These are phyloP conservation scores for Monodelphis domestica DNA, from an alignment of 2,797 vertebrate species.

Conservation along the genomic window DNA sequence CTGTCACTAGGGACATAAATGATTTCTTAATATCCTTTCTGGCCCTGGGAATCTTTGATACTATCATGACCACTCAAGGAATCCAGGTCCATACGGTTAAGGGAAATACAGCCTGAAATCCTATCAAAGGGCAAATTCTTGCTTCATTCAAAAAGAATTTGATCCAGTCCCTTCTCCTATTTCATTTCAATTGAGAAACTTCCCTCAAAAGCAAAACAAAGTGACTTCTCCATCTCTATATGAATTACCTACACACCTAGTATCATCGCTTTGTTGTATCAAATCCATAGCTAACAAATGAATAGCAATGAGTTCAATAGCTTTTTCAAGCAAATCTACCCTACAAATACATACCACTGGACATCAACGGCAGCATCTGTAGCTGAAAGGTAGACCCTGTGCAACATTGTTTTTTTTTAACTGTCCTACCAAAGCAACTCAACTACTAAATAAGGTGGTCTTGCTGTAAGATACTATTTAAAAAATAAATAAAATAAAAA, in stretches of 20 bases:
- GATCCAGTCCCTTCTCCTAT: slow-evolving; percentile 4
- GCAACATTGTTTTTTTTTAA: slow-evolving; percentile 23
- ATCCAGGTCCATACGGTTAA: slow-evolving; percentile 6
- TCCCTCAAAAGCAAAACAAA: neutral
- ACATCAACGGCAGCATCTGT: neutral
- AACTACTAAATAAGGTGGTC: slow-evolving; percentile 13
- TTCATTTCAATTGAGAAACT: neutral
- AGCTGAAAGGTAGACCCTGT: neutral
- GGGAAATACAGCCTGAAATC: slow-evolving; percentile 53
- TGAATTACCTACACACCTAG: neutral
- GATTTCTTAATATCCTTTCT: neutral
- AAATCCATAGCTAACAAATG: neutral
- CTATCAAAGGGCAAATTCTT: slow-evolving; percentile 29
- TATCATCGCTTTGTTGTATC: neutral
- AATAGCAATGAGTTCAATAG: slow-evolving; percentile 32
- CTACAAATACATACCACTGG: neutral
- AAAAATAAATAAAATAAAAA: no score
- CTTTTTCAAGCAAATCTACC: slow-evolving; percentile 30
- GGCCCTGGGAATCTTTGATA: neutral
- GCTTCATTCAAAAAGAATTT: slow-evolving; percentile 11
- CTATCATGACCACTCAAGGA: slow-evolving; percentile 18
- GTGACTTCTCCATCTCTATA: neutral
- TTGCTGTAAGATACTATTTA: neutral
- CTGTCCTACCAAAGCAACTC: neutral
- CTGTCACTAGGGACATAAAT: neutral